phyloP scores from a whole-genome alignment of 1,140 invertebrate genomes.

The Trissolcus basalis region DNA sequence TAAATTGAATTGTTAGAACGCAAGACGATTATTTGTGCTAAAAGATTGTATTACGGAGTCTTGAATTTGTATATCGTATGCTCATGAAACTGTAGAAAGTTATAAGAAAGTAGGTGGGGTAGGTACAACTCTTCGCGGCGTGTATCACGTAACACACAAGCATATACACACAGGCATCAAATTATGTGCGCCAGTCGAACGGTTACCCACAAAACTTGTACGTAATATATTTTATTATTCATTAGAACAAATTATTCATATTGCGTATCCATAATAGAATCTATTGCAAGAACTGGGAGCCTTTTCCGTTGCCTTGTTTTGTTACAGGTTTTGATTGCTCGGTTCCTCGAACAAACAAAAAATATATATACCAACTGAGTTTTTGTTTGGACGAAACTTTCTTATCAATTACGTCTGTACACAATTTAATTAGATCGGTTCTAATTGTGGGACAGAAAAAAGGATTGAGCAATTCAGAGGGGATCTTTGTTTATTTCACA shows the following conservation, averaged over 20 bases:
- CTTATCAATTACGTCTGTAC: too few relatives aligned
- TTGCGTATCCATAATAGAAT: not conserved
- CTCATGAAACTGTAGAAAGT: conserved; percentile 54
- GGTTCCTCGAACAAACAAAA: too few relatives aligned
- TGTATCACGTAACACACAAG: conserved; percentile 48
- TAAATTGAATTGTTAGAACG: not conserved
- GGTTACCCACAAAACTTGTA: conserved; percentile 24
- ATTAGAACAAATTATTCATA: conserved; percentile 26
- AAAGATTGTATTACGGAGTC: conserved; percentile 18
- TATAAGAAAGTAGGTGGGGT: conserved; percentile 54
- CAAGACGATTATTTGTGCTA: conserved; percentile 16
- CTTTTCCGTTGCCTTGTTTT: not conserved
- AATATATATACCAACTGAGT: too few relatives aligned
- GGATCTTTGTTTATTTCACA: too few relatives aligned
- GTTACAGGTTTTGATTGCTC: not conserved
- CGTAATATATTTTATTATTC: conserved; percentile 32
- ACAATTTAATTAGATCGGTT: too few relatives aligned
- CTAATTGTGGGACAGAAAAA: too few relatives aligned
- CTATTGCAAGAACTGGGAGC: not conserved
- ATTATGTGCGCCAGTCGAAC: conserved; percentile 16
- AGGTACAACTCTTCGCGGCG: conserved; percentile 40
- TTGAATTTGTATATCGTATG: conserved; percentile 29
- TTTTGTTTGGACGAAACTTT: too few relatives aligned
- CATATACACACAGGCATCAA: conserved; percentile 28
- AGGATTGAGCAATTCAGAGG: too few relatives aligned